A percentile compares a stretch with the other conserved stretches of the same genome.
Conservation (phyloP, 2,888 invertebrate genomes). For the Amiota mariae region DNA sequence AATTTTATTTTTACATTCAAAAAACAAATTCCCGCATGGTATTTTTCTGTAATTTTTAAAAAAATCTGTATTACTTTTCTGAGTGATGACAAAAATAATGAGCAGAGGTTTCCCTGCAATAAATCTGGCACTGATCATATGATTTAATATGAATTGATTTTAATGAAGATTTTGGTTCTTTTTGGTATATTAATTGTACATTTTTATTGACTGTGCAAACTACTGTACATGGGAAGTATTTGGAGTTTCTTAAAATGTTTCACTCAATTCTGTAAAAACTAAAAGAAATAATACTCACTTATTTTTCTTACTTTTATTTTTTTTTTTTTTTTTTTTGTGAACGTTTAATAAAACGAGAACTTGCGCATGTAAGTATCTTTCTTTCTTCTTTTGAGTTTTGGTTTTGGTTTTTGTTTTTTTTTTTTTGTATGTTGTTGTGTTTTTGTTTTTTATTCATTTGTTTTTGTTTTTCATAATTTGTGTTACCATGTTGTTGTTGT, state of each 20-base stretch:
- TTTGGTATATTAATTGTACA: too few relatives aligned
- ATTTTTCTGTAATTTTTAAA: too few relatives aligned
- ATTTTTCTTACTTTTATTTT: slow-evolving; percentile 23
- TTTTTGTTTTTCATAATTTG: slow-evolving; percentile 40
- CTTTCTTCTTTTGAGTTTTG: not conserved
- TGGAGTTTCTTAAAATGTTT: too few relatives aligned
- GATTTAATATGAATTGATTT: not conserved
- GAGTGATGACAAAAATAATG: too few relatives aligned
- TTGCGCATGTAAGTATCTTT: not conserved
- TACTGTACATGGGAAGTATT: too few relatives aligned
- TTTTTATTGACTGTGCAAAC: too few relatives aligned
- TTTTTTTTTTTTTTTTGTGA: slow-evolving; percentile 66
- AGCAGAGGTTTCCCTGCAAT: too few relatives aligned
- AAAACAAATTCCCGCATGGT: too few relatives aligned
- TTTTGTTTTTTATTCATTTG: slow-evolving; percentile 17
- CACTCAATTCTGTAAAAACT: too few relatives aligned
- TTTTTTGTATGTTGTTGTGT: slow-evolving; percentile 16
- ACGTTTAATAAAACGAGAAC: slow-evolving; percentile 37
- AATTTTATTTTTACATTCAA: too few relatives aligned
- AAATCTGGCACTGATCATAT: too few relatives aligned
- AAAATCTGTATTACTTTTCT: too few relatives aligned
- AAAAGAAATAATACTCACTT: not conserved
- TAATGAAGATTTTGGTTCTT: not conserved
- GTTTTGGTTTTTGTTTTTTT: slow-evolving; percentile 2
- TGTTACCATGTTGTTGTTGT: slow-evolving; percentile 41